Conservation (phyloP, 37 sponge, comb jelly and placozoan species). For the Geodia barretti region DNA sequence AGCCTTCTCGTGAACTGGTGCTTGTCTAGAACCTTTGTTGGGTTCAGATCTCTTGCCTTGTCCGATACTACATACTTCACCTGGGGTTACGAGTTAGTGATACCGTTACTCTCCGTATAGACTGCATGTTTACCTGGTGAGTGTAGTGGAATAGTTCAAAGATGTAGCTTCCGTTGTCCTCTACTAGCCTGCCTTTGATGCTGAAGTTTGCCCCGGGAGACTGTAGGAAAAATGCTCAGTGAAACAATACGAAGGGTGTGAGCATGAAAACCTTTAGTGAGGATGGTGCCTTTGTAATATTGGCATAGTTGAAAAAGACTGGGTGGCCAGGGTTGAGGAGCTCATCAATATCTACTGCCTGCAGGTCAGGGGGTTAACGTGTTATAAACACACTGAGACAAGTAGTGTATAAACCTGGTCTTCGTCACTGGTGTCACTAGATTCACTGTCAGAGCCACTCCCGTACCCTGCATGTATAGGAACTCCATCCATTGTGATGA, state of each 20-base stretch:
- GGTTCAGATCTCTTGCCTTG: constrained; percentile 14
- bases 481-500: not conserved
- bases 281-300: constrained; percentile 15
- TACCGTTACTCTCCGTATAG: no score
- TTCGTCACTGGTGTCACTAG: constrained; percentile 55
- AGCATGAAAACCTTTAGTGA: constrained; percentile 32
- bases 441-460: constrained; percentile 4
- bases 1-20: constrained; percentile 30
- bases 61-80: not conserved
- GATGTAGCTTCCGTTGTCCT: constrained; percentile 4
- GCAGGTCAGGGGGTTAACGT: not conserved
- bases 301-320: constrained; percentile 74
- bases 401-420: constrained; percentile 34
- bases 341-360: constrained; percentile 69
- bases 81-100: no score
- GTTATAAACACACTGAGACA: not conserved
- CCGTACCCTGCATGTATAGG: not conserved
- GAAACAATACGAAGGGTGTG: not conserved
- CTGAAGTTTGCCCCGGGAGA: constrained; percentile 61
- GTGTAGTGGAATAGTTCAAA: constrained; percentile 55
- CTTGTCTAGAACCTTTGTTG: constrained; percentile 4
- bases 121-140: constrained; percentile 33
- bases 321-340: constrained; percentile 58
- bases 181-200: constrained; percentile 58
- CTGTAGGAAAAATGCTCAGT: constrained; percentile 11